Evolutionary conservation across 2,113 vertebrate genomes (phyloP).

Genomic region (Nansenia antarctica): DNA sequence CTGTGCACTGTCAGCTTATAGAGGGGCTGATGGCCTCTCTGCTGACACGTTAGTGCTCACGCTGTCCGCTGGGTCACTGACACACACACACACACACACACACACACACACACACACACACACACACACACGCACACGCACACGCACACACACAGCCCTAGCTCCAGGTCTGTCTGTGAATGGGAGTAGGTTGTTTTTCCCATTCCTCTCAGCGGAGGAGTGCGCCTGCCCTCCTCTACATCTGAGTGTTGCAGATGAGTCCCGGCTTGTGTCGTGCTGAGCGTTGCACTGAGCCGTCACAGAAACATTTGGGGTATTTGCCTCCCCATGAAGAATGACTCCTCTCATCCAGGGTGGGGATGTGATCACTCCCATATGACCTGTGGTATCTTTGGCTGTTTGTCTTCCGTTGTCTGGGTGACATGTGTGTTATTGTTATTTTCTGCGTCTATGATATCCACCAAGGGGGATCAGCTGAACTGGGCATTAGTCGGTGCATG

Average conservation of each 20-base stretch:
- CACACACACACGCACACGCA: conserved; percentile 1
- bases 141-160: not conserved
- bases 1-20: conserved; percentile 29
- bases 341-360: conserved; percentile 38
- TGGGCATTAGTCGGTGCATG: too few relatives aligned
- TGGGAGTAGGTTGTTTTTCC: conserved; percentile 63
- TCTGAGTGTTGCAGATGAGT: conserved; percentile 34
- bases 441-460: too few relatives aligned
- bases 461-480: too few relatives aligned
- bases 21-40: conserved; percentile 26
- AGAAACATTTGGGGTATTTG: conserved; percentile 57
- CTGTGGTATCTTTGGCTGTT: conserved; percentile 21
- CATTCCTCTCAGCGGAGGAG: conserved; percentile 69
- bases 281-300: conserved; percentile 51
- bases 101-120: not conserved
- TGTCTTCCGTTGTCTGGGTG: conserved; percentile 10
- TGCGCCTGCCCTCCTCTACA: conserved; percentile 24
- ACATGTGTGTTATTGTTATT: conserved; percentile 14
- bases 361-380: conserved; percentile 42
- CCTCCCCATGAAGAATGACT: conserved; percentile 22
- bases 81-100: not conserved
- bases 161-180: too few relatives aligned
- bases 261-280: conserved; percentile 44
- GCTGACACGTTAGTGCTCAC: not conserved
- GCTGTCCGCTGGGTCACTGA: conserved; percentile 14